A percentile compares a stretch with the other conserved stretches of the same genome.
These are phyloP conservation scores for Antitype chi DNA, from an alignment of 2,888 invertebrate species.

Conservation along the genomic window DNA sequence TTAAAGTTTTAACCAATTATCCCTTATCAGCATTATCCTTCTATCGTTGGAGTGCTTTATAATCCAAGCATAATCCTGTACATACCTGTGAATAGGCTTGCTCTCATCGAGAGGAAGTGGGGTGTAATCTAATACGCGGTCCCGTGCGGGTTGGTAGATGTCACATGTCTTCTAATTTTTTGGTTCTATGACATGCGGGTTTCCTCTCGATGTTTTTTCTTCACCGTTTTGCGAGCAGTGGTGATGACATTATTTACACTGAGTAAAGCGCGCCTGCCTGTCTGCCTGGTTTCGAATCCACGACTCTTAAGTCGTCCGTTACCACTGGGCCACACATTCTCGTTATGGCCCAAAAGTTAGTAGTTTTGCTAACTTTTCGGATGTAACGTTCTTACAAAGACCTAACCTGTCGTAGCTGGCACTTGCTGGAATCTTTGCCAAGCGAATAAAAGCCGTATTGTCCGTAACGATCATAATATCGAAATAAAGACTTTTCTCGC, in stretches of 20 bases:
- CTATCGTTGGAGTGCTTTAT: slow-evolving; percentile 1
- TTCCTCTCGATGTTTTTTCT: not conserved
- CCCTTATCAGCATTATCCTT: slow-evolving; percentile 5
- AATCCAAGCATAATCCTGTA: not conserved
- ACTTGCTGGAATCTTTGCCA: not conserved
- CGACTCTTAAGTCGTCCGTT: not conserved
- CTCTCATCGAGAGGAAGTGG: not conserved
- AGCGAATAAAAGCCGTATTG: slow-evolving; percentile 4
- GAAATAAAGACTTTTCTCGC: slow-evolving; percentile 45
- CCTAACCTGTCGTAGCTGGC: not conserved
- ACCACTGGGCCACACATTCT: not conserved
- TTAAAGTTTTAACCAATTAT: slow-evolving; percentile 26
- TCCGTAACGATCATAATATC: slow-evolving; percentile 1
- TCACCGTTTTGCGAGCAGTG: not conserved
- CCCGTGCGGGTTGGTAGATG: not conserved
- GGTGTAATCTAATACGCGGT: not conserved
- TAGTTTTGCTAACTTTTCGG: not conserved
- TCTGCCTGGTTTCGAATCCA: not conserved
- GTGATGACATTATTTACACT: not conserved
- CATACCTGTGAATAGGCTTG: not conserved
- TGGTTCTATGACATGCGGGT: not conserved
- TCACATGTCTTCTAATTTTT: not conserved
- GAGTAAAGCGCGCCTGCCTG: not conserved
- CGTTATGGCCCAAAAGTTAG: not conserved
- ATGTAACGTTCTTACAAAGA: not conserved